Evolutionary conservation across 2,797 vertebrate species (phyloP), one percentile per base, ranked within the genome.

Genomic region (Potorous gilbertii): DNA sequence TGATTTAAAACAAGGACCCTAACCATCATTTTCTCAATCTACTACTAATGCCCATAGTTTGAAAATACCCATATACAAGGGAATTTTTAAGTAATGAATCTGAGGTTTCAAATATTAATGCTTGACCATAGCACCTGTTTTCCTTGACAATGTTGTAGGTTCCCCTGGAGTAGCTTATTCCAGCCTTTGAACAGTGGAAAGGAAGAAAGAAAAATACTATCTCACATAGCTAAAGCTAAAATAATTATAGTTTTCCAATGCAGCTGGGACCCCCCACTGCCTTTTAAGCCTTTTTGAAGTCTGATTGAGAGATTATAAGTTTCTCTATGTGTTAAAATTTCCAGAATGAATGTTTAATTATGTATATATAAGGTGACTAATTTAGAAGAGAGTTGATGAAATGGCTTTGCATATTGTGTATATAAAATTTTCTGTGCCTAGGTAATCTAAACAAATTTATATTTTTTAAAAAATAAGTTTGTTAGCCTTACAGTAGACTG

Each of bases 351-450:
- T 97, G 92, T 92, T 97, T 97, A 96, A 92, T 96, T 97, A 93
- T 95, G 92, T 90, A 95, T 96, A 96, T 14, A 95, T 92, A 91
- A 95, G 96, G 90, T 92, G 56, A 96, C 90, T 96, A 89, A 92
- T 95, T 96, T 98, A 92, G 62, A 97, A 95, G 89, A 94, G 31
- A 28, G 11, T 92, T 94, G 94, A 94, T 92, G 52, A 96, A 92
- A 56, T 98, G 95, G 62, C 92, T 98, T 93, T 97, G 96, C 11
- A 55, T 98, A 96, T 94, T 97, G 94, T 97, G 91, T 98, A 96
- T 96, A 98, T 93, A 97, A 98, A 98, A 74, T 98, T 97, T 56
- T 97, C 90, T 97, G 97, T 98, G 97, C 96, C 97, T 98, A 91
- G 93, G 97, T 98, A 96, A 92, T 93, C 95, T 92, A 94, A 98